These are phyloP conservation scores for Charadrius vociferus DNA, from an alignment of 2,113 vertebrate species.

Conservation along the genomic window DNA sequence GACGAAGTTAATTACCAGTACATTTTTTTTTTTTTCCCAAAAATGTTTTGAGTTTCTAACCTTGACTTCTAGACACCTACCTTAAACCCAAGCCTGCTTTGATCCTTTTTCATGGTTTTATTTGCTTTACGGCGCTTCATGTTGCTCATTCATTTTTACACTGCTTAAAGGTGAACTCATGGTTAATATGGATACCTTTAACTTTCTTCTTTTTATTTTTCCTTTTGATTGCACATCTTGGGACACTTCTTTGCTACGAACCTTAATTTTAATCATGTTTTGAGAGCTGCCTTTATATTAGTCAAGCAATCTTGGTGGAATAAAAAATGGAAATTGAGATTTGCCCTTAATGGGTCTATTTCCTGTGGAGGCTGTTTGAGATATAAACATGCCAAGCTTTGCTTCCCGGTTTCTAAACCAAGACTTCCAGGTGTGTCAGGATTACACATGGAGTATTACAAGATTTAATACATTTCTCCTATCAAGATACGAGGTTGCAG, in stretches of 20 bases:
- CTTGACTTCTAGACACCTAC: background rate
- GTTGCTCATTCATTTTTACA: background rate
- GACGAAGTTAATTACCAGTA: background rate
- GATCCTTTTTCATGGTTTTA: background rate
- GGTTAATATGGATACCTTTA: background rate
- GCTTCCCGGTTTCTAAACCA: background rate
- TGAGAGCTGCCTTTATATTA: background rate
- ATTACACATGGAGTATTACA: background rate
- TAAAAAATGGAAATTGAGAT: background rate
- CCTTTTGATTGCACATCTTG: background rate
- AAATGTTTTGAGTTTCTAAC: background rate
- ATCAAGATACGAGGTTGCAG: background rate
- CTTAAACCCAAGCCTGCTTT: background rate
- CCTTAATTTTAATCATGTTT: background rate
- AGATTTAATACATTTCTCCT: background rate
- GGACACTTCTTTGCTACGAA: background rate
- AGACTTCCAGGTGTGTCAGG: background rate
- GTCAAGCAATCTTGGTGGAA: background rate
- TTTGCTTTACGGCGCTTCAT: background rate
- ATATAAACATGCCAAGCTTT: background rate
- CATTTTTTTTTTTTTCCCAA: background rate
- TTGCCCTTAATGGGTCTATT: constrained; percentile 24
- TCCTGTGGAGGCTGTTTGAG: background rate
- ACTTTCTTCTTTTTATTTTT: background rate
- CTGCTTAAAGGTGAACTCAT: background rate